Conservation (phyloP, 2,797 vertebrate species). For the Calcarius lapponicus region DNA sequence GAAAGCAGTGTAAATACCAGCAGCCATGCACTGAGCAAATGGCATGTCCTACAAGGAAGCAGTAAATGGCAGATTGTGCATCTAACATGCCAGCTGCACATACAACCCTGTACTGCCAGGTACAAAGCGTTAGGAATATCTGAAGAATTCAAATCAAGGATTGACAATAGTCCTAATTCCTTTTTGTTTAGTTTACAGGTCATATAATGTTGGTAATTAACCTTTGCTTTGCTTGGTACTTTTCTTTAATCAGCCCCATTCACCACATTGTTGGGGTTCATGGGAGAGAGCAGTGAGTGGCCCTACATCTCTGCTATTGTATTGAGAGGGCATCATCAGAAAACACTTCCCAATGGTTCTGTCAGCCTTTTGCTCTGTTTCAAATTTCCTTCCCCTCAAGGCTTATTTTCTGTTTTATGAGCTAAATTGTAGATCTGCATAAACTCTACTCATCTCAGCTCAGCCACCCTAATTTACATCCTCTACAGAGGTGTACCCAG, state of each 20-base stretch:
- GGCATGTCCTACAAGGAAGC: not conserved
- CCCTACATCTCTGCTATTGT: not conserved
- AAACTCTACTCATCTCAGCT: not conserved
- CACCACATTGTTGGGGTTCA: not conserved
- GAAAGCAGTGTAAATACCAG: not conserved
- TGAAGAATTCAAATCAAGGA: not conserved
- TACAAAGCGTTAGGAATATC: not conserved
- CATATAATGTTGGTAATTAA: not conserved
- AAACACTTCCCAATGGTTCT: not conserved
- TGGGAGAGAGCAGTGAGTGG: not conserved
- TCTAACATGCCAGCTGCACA: not conserved
- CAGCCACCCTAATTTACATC: not conserved
- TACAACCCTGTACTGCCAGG: fast-evolving
- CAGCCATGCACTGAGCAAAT: not conserved
- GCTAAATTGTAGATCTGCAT: not conserved
- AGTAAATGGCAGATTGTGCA: not conserved
- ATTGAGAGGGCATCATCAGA: not conserved
- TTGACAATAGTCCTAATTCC: not conserved
- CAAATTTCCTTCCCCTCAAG: not conserved
- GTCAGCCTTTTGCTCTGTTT: not conserved
- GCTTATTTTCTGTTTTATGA: not conserved
- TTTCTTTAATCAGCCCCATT: not conserved
- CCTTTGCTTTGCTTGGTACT: not conserved
- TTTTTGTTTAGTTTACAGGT: not conserved
- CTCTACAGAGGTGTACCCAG: not conserved